Base-by-base conservation (phyloP, 2,797 vertebrate genomes). In the Harpagifer antarcticus region DNA sequence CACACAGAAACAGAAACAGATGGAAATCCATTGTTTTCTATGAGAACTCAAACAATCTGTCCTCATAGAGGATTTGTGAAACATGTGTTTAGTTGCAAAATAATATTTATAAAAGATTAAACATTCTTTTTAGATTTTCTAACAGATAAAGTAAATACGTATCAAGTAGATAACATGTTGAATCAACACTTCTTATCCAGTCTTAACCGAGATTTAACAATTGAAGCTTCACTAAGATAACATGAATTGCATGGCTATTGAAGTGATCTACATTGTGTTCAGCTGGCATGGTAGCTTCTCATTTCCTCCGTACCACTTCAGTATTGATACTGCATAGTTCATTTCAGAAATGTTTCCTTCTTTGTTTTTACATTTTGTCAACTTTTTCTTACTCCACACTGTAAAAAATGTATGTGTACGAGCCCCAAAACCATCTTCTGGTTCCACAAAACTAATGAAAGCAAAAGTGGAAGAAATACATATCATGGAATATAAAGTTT, bases 371-470 rank as follows among this genome's bases (percentile, higher is more conserved):
- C 33, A 37, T 37, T 37, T 37, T 37, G 6, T 40, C 7, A 47
- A 19, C 50, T 23, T 57, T 16, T 9, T 13, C 3, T 47, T 9
- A 37, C 9, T 40, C 12, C 4, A 45, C 53, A 11, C 5, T 16
- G 20, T 2, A 33, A 43, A 64, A 19, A 20, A 19, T 43, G 9
- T 17, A 16, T 0, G 14, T 12, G 16, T 7, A 54, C 12, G n/a
- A 54, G 27, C 33, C 17, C 9, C 20, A 54, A 47, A 37, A 43
- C 2, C 13, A 14, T 16, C 3, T 17, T 42, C 15, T 48, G 40
- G 27, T 53, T 67, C 55, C 19, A 27, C 9, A 53, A 23, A 74
- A 37, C 33, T 33, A 9, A 11, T 49, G 44, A 55, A 56, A 48
- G 14, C 10, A 3, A 63, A 19, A 16, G 12, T 37, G 3, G 15